These are phyloP conservation scores for Marronus borbonicus DNA, from an alignment of 2,888 invertebrate genomes.

Conservation along the genomic window DNA sequence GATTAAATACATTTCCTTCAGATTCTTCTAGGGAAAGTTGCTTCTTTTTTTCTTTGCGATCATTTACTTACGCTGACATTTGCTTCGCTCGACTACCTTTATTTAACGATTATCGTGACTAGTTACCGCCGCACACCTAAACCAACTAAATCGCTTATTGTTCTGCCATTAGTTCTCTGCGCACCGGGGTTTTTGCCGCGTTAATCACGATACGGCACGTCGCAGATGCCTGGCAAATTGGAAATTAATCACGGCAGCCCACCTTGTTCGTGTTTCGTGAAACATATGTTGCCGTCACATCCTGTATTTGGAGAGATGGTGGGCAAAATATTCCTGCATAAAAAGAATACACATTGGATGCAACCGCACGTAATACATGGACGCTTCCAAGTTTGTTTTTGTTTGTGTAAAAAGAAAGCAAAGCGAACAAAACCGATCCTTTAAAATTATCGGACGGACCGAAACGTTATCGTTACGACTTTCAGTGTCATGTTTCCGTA, in stretches of 20 bases:
- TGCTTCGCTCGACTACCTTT: no score
- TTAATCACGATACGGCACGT: slow-evolving; percentile 23
- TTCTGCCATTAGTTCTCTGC: slow-evolving; percentile 15
- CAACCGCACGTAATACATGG: neutral
- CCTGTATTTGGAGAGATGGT: neutral
- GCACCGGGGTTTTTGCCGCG: slow-evolving; percentile 22
- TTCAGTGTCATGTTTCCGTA: neutral
- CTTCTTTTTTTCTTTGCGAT: no score
- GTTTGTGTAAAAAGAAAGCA: neutral
- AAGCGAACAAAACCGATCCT: neutral
- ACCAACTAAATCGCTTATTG: slow-evolving; percentile 6
- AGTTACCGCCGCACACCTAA: neutral
- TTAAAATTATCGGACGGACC: slow-evolving; percentile 20
- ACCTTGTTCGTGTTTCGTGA: slow-evolving; percentile 36
- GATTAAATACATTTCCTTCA: no score
- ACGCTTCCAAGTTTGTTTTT: neutral
- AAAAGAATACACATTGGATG: neutral
- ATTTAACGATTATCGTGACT: neutral
- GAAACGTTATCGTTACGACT: no score
- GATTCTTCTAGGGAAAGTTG: no score
- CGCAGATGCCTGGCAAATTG: slow-evolving; percentile 44
- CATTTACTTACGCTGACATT: no score
- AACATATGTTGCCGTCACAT: slow-evolving; percentile 31
- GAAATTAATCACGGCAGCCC: slow-evolving; percentile 37
- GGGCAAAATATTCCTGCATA: neutral